Evolutionary conservation across 2,888 invertebrate genomes (phyloP).

Genomic region (Conomelus anceps): DNA sequence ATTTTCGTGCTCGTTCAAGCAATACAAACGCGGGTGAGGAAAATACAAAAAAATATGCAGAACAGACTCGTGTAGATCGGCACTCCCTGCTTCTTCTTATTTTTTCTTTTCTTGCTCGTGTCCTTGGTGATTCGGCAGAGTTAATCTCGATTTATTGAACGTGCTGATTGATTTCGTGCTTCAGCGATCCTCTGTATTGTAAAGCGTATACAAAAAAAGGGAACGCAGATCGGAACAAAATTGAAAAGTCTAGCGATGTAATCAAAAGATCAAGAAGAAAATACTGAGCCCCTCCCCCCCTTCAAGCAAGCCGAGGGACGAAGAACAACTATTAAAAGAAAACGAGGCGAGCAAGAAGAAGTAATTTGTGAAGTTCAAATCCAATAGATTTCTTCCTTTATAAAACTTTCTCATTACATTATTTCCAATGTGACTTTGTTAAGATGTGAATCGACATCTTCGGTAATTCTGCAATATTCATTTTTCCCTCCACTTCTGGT

Average conservation of each 20-base stretch:
- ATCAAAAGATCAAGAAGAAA: background rate
- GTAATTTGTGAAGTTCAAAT: background rate
- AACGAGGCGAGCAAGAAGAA: background rate
- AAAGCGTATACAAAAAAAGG: background rate
- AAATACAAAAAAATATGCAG: background rate
- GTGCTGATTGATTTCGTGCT: background rate
- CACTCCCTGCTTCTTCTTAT: background rate
- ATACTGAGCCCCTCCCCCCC: too few species aligned
- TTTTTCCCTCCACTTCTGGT: background rate
- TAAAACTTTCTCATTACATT: background rate
- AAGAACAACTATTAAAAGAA: background rate
- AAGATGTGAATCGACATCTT: background rate
- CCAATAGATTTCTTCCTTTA: background rate
- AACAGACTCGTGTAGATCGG: background rate
- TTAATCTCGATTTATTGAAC: background rate
- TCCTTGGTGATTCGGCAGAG: background rate
- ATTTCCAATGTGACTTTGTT: background rate
- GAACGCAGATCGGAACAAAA: background rate
- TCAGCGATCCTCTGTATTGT: background rate
- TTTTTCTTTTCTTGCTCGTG: background rate
- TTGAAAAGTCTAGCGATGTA: background rate
- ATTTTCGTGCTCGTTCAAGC: background rate
- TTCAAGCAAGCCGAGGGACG: too few species aligned
- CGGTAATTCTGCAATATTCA: background rate
- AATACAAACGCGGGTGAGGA: background rate